Percentiles rank a stretch among this genome's conserved stretches.
phyloP scores from a whole-genome alignment of 2,888 invertebrate species.

The Drosophila rubida region DNA sequence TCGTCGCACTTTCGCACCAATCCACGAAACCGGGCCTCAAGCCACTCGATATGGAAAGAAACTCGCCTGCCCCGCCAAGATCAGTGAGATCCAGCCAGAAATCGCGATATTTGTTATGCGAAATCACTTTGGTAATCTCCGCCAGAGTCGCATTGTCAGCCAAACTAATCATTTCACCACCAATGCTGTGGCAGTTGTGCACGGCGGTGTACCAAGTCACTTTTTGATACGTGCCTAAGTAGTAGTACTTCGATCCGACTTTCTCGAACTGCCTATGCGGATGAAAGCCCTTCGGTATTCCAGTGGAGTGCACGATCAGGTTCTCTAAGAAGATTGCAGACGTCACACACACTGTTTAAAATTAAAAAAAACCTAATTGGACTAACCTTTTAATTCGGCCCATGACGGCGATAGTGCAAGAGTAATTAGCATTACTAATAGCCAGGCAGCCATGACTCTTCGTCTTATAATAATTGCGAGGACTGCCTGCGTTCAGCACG shows the following conservation, averaged over 20 bases:
- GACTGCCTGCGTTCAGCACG: background rate
- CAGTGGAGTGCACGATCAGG: background rate
- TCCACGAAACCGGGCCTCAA: background rate
- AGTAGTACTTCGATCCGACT: conserved; percentile 17
- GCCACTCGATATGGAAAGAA: conserved; percentile 33
- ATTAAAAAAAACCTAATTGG: no score
- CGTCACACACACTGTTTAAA: background rate
- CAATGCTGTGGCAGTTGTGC: conserved; percentile 2
- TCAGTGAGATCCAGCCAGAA: conserved; percentile 39
- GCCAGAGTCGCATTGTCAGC: background rate
- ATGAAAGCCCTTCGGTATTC: background rate
- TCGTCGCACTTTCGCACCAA: conserved; percentile 14
- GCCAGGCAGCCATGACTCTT: background rate
- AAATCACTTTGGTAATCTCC: background rate
- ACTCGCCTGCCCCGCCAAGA: conserved; percentile 8
- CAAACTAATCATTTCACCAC: conserved; percentile 28
- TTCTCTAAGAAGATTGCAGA: background rate
- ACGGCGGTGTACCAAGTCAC: conserved; percentile 24
- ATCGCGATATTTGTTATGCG: background rate
- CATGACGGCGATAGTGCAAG: background rate
- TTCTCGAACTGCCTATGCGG: background rate
- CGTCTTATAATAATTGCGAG: background rate
- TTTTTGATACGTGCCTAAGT: fast-evolving
- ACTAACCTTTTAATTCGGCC: conserved; percentile 22
- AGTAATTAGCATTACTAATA: background rate